Evolutionary conservation across 2,113 vertebrate species (phyloP), one percentile per base, ranked within the genome.

Genomic region (Megaleporinus macrocephalus): DNA sequence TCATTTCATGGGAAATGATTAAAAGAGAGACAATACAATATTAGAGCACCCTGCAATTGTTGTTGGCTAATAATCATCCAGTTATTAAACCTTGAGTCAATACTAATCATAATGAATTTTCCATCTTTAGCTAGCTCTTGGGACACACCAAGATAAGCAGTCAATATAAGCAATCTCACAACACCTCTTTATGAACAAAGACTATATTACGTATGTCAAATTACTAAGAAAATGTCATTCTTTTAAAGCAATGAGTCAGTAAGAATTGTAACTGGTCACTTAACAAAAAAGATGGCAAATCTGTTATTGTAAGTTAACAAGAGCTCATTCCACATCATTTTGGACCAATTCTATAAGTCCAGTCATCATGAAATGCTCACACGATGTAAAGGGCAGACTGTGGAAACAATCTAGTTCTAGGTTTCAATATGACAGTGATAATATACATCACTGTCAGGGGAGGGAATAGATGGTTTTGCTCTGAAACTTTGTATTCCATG

Each of bases 1-100:
- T 78, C 44, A 27, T 79, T 61, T 72, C 73, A 77, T 55, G 29
- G 53, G 20, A 84, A 53, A 41, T 76, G 41, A 77, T 77, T 81
- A 77, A 26, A 30, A 7, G 20, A 77, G 55, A 3, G 16, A 72
- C 33, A 71, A 62, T 61, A 55, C 18, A 57, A 74, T 49, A 26
- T 29, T 30, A 65, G 13, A 51, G 65, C 80, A 18, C 51, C 71
- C 73, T 49, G 49, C 44, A 76, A 62, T 22, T 63, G 27, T 71
- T 72, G 70, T 51, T 70, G 73, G 65, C 62, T 69, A 69, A 76
- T 76, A 55, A 65, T 69, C 51, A 10, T 30, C 33, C 63, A 20
- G 74, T 77, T 82, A 82, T 70, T 71, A 71, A 55, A 71, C 24
- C 16, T 20, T 59, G 47, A 76, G 65, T 13, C 73, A 77, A 76